phyloP scores from a whole-genome alignment of 2,888 invertebrate species.

The Metallyticus violacea region DNA sequence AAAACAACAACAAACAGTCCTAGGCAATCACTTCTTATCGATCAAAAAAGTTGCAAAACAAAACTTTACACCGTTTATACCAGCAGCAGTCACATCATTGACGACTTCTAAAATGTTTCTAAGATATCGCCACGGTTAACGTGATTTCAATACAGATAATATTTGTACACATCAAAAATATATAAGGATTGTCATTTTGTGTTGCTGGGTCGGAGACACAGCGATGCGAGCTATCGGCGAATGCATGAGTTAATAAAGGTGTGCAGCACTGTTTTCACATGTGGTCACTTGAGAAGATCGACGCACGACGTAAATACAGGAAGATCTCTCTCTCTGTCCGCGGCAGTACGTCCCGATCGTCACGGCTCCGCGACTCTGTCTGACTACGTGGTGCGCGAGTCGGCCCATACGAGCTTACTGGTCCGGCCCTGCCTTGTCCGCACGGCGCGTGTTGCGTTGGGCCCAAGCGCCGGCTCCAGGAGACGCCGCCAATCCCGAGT shows the following conservation, averaged over 20 bases:
- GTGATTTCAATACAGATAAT: no score
- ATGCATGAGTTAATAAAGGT: no score
- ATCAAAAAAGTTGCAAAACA: no score
- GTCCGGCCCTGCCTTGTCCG: not conserved
- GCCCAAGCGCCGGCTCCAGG: not conserved
- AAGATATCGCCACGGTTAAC: no score
- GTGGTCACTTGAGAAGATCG: no score
- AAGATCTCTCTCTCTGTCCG: not conserved
- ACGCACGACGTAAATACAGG: not conserved
- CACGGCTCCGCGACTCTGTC: constrained; percentile 1
- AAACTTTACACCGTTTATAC: no score
- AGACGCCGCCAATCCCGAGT: not conserved
- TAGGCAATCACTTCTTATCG: not conserved
- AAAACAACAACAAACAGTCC: not conserved
- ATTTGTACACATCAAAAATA: no score
- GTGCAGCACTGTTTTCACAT: not conserved
- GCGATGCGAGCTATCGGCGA: no score
- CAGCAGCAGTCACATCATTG: not conserved
- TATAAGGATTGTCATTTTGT: no score
- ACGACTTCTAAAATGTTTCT: no score
- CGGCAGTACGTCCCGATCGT: not conserved
- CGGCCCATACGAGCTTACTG: not conserved
- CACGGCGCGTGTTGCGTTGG: not conserved
- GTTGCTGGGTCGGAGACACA: no score
- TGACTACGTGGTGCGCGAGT: not conserved